phyloP scores from a whole-genome alignment of 2,888 invertebrate genomes.

The Plagodis pulveraria region DNA sequence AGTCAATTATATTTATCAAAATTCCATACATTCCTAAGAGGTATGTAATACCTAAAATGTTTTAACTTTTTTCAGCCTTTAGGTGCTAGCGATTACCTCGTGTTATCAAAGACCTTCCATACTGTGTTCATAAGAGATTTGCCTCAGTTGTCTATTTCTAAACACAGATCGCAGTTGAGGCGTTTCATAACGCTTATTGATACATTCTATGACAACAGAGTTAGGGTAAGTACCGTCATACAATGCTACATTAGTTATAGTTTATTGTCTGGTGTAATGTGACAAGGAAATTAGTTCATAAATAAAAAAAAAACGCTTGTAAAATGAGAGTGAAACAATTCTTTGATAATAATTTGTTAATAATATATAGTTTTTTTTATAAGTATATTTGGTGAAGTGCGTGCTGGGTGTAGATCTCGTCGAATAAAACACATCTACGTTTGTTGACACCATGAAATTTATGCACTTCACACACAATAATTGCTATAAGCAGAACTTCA shows the following conservation, averaged over 20 bases:
- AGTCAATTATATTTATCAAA: too few species aligned
- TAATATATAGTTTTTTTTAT: too few species aligned
- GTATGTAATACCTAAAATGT: background rate
- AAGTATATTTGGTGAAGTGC: too few species aligned
- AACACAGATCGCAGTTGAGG: conserved; percentile 93
- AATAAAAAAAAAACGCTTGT: background rate
- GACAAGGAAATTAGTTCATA: background rate
- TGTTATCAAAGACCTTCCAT: conserved; percentile 96
- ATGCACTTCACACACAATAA: too few species aligned
- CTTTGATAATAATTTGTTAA: too few species aligned
- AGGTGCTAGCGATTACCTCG: conserved; percentile 97
- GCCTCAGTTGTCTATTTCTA: conserved; percentile 90
- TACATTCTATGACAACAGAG: conserved; percentile 97
- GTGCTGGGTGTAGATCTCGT: too few species aligned
- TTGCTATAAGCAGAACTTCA: too few species aligned
- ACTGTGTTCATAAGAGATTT: conserved; percentile 96
- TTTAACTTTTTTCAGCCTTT: conserved; percentile 86
- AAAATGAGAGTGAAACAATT: too few species aligned
- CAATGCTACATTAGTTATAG: conserved; percentile 7
- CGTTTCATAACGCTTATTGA: conserved; percentile 99
- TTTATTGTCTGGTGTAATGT: too few species aligned
- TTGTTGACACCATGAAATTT: too few species aligned
- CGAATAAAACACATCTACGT: too few species aligned
- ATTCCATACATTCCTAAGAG: too few species aligned
- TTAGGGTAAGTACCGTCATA: conserved; percentile 81